phyloP scores from a whole-genome alignment of 2,888 invertebrate species.

The Meandrusa payeni region DNA sequence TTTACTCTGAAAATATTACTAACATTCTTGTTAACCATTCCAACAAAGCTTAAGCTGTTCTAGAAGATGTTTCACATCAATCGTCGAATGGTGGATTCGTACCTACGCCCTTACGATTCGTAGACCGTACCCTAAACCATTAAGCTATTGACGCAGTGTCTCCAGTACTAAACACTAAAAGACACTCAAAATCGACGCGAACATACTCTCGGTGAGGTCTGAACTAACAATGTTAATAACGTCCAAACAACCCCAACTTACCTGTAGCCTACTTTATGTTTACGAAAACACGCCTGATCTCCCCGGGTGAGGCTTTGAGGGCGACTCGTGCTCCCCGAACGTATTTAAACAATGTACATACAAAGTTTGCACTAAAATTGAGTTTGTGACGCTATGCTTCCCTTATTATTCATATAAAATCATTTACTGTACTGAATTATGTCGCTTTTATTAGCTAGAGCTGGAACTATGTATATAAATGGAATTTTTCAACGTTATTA shows the following conservation, averaged over 20 bases:
- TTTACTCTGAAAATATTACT: too few relatives aligned
- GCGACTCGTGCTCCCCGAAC: slow-evolving; percentile 4
- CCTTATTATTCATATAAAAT: slow-evolving; percentile 13
- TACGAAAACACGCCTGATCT: slow-evolving; percentile 48
- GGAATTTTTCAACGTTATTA: too few relatives aligned
- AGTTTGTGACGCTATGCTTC: background rate
- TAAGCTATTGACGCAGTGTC: too few relatives aligned
- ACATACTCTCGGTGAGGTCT: slow-evolving; percentile 36
- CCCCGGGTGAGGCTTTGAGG: slow-evolving; percentile 27
- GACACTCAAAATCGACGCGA: slow-evolving; percentile 34
- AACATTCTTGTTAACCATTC: too few relatives aligned
- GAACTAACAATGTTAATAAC: slow-evolving; percentile 50
- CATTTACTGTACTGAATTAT: background rate
- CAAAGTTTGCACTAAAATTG: slow-evolving; percentile 5
- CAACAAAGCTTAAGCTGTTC: too few relatives aligned
- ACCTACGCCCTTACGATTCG: too few relatives aligned
- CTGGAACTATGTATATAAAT: too few relatives aligned
- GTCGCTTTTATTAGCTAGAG: too few relatives aligned
- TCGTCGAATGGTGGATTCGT: too few relatives aligned
- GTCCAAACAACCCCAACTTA: slow-evolving; percentile 46
- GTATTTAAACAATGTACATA: slow-evolving; percentile 20
- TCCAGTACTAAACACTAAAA: too few relatives aligned
- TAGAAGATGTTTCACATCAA: too few relatives aligned
- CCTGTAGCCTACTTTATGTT: slow-evolving; percentile 44
- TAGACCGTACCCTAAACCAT: too few relatives aligned